phyloP scores from a whole-genome alignment of 2,888 invertebrate species.

The Neoscelio sp. region DNA sequence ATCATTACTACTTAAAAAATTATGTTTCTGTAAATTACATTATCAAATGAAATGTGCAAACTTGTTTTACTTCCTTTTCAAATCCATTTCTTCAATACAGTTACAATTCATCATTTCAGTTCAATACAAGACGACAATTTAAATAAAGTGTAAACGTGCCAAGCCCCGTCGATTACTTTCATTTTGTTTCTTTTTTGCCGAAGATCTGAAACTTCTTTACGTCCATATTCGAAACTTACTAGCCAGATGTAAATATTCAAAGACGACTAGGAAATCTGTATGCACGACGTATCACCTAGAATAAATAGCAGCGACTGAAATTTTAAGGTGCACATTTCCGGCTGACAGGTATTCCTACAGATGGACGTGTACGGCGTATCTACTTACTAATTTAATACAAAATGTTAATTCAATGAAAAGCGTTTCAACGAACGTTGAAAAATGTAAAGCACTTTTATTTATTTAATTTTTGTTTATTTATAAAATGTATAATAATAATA shows the following conservation, averaged over 20 bases:
- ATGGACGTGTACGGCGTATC: conserved; percentile 65
- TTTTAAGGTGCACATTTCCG: conserved; percentile 68
- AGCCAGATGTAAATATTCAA: conserved; percentile 64
- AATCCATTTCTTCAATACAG: conserved; percentile 38
- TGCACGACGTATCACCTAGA: conserved; percentile 61
- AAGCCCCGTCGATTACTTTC: conserved; percentile 42
- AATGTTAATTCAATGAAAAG: conserved; percentile 65
- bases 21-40: too few species aligned
- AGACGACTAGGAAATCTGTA: conserved; percentile 62
- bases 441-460: conserved; percentile 35
- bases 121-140: conserved; percentile 48
- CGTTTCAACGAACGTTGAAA: conserved; percentile 51
- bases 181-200: conserved; percentile 21
- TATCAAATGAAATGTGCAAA: neutral
- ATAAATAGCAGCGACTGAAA: conserved; percentile 65
- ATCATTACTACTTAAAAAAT: too few species aligned
- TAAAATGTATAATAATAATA: too few species aligned
- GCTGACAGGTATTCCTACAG: conserved; percentile 65
- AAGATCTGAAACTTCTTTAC: conserved; percentile 51
- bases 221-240: conserved; percentile 54
- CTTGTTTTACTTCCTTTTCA: conserved; percentile 22
- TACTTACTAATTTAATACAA: conserved; percentile 62
- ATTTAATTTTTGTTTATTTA: neutral
- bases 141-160: conserved; percentile 58
- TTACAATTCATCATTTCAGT: conserved; percentile 50